Base-by-base conservation (phyloP, 2,797 vertebrate species). In the Phaenicophaeus curvirostris region DNA sequence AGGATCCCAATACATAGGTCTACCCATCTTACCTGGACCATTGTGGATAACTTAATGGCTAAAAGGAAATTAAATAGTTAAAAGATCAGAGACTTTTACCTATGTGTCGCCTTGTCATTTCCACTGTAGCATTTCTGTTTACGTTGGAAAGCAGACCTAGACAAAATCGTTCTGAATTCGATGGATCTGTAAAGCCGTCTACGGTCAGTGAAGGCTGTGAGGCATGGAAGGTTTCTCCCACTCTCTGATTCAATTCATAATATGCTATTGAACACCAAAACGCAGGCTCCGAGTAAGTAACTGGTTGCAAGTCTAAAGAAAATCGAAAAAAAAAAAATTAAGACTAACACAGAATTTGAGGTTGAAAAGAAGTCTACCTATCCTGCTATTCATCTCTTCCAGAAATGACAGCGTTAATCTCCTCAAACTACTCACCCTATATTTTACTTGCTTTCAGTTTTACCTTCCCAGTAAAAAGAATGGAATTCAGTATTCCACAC, bases 251-350 rank as follows among this genome's bases (percentile, higher is more conserved):
- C 69, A 99, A 97, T 97, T 99, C 99, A 19, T 99, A 99, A 97
- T 99, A 99, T 9, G 99, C 99, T 98, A 99, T 99, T n/a, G 99
- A 99, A 97, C 99, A 99, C 99, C 99, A 99, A 97, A 99, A 99
- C 0, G 99, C 99, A 67, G 99, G 99, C 95, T 99, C 99, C 6
- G 99, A 99, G 95, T 99, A 99, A 92, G 99, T 99, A 82, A 99
- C 99, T 2, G 99, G 99, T 95, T 99, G 99, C 81, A 99, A 98
- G 96, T 99, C 99, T 99, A 95, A 27, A 84, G 93, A 63, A 68
- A 65, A 31, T 67, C 16, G 42, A 66, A 28, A 75, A 79, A 35
- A 63, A 81, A 55, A 79, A 72, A 57, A 21, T 7, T 13, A 85
- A 94, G 73, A 72, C 92, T 76, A 73, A 69, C n/a, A 86, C 33